These are phyloP conservation scores for Caenorhabditis tropicalis DNA, from an alignment of 1,140 invertebrate genomes.

Conservation along the genomic window DNA sequence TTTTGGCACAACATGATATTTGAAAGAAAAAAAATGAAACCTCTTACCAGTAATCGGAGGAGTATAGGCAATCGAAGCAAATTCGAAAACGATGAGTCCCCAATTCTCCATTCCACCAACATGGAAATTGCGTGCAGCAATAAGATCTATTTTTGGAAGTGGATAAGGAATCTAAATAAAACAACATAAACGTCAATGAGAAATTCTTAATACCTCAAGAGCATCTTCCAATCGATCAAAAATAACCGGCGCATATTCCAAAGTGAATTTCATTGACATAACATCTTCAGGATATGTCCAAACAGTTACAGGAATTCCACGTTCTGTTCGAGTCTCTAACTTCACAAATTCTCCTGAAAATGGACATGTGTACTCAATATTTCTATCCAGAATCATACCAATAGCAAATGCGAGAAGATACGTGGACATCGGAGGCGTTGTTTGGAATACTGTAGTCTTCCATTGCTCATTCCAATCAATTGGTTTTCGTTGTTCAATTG, in stretches of 20 bases:
- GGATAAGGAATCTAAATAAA: slow-evolving; percentile 65
- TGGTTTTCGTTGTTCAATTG: not conserved
- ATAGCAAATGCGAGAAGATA: slow-evolving; percentile 74
- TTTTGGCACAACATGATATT: too few species aligned
- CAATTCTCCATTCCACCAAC: slow-evolving; percentile 75
- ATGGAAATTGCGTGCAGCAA: slow-evolving; percentile 74
- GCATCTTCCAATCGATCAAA: slow-evolving; percentile 69
- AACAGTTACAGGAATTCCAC: slow-evolving; percentile 67
- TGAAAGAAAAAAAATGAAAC: too few species aligned
- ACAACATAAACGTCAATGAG: slow-evolving; percentile 22
- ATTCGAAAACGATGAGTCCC: slow-evolving; percentile 73
- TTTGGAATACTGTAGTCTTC: slow-evolving; percentile 67
- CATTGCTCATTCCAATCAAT: not conserved
- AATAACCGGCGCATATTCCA: slow-evolving; percentile 68
- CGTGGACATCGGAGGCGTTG: slow-evolving; percentile 74
- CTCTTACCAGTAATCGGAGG: slow-evolving; percentile 43
- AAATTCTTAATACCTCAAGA: slow-evolving; percentile 54
- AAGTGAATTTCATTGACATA: slow-evolving; percentile 61
- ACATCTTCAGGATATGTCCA: slow-evolving; percentile 63
- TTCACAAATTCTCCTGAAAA: slow-evolving; percentile 62
- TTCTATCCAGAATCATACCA: slow-evolving; percentile 63
- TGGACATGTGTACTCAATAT: not conserved
- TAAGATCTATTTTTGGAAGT: slow-evolving; percentile 73
- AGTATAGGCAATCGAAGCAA: slow-evolving; percentile 9
- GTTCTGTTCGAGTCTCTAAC: slow-evolving; percentile 62